Evolutionary conservation across 1,140 invertebrate species (phyloP).

Genomic region (Drosophila kohkoa): DNA sequence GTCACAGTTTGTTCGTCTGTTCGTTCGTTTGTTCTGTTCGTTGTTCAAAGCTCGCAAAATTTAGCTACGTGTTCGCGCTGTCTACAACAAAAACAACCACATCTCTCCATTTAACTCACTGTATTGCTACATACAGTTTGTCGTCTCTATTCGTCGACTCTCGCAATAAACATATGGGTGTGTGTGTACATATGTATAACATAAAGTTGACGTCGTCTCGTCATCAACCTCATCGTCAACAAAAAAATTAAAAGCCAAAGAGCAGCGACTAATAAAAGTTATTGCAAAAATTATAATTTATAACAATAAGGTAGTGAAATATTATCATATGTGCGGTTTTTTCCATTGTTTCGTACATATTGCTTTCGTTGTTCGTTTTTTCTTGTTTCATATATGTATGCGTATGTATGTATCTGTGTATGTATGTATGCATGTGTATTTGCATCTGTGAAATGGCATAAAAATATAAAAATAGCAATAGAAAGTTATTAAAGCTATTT

Average conservation of each 20-base stretch:
- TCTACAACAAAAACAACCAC: conserved; percentile 42
- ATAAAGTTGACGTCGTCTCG: conserved; percentile 48
- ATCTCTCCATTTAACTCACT: conserved; percentile 38
- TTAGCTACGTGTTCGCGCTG: conserved; percentile 54
- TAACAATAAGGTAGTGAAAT: conserved; percentile 57
- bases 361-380: conserved; percentile 32
- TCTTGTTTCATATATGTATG: conserved; percentile 29
- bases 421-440: conserved; percentile 12
- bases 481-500: conserved; percentile 78
- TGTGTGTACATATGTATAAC: conserved; percentile 35
- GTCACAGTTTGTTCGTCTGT: conserved; percentile 45
- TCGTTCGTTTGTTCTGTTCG: conserved; percentile 45
- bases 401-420: conserved; percentile 3
- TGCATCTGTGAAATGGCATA: conserved; percentile 28
- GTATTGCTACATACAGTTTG: conserved; percentile 43
- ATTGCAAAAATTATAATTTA: conserved; percentile 63
- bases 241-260: conserved; percentile 44
- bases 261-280: conserved; percentile 46
- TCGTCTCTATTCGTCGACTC: conserved; percentile 47
- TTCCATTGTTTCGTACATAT: conserved; percentile 33
- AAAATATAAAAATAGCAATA: conserved; percentile 79
- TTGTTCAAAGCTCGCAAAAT: conserved; percentile 55
- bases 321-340: conserved; percentile 62
- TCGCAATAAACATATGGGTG: conserved; percentile 18
- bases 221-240: conserved; percentile 34